These are phyloP conservation scores for Nebria ingens DNA, from an alignment of 1,140 invertebrate species.

Conservation along the genomic window DNA sequence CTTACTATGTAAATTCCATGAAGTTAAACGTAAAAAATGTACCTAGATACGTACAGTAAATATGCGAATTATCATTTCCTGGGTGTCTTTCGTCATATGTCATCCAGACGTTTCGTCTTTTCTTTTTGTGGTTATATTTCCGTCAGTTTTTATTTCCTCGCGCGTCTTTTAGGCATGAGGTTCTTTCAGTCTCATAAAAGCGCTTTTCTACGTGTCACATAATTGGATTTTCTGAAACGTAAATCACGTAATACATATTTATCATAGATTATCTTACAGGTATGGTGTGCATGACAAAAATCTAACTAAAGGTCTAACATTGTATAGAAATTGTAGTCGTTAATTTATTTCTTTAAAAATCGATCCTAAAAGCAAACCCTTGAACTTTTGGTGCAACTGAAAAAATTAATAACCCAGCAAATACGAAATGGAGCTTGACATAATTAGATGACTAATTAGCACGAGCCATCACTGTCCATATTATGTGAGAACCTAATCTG, in stretches of 20 bases:
- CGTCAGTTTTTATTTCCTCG: too few species aligned
- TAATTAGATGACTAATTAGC: too few species aligned
- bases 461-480: too few species aligned
- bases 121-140: too few species aligned
- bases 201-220: background rate
- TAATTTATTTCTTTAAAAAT: too few species aligned
- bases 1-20: too few species aligned
- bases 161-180: background rate
- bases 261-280: background rate
- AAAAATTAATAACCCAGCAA: background rate
- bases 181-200: background rate
- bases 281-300: background rate
- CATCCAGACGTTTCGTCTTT: background rate
- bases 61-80: background rate
- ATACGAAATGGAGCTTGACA: too few species aligned
- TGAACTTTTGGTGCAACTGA: too few species aligned
- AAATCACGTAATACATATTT: background rate
- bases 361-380: too few species aligned
- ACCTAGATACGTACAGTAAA: background rate
- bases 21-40: too few species aligned
- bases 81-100: background rate
- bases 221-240: background rate
- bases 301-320: background rate
- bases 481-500: too few species aligned
- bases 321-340: too few species aligned